Conservation (phyloP, 2,888 invertebrate genomes). For the Agrypnus murinus region DNA sequence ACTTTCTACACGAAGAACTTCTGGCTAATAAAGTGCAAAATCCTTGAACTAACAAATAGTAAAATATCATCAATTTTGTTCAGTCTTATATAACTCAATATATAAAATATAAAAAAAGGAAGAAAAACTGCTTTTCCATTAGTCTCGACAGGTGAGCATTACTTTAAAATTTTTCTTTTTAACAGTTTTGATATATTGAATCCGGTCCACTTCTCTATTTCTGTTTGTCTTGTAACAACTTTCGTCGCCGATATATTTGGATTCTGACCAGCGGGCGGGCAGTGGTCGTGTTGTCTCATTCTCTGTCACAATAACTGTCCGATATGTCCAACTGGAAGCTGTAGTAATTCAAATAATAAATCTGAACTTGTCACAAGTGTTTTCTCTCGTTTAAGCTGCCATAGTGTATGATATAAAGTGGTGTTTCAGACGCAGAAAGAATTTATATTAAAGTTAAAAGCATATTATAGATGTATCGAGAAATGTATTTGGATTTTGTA, state of each 20-base stretch:
- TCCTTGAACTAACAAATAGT: no score
- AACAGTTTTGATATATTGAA: no score
- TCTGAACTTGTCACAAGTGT: constrained; percentile 42
- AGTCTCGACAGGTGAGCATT: no score
- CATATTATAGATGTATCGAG: constrained; percentile 40
- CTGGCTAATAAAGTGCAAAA: no score
- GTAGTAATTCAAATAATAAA: constrained; percentile 47
- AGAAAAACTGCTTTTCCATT: no score
- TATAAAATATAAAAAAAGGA: no score
- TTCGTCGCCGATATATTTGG: constrained; percentile 29
- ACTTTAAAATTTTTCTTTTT: no score
- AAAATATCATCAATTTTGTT: no score
- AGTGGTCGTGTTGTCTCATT: constrained; percentile 34
- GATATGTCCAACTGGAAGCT: constrained; percentile 35
- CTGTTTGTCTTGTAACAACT: constrained; percentile 9
- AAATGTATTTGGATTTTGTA: constrained; percentile 38
- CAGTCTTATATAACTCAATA: no score
- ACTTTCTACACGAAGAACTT: no score
- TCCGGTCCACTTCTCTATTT: background rate
- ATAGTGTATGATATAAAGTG: constrained; percentile 44
- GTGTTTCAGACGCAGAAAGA: constrained; percentile 40
- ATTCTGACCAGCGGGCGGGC: constrained; percentile 28
- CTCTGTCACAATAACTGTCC: constrained; percentile 44
- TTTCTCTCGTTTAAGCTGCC: constrained; percentile 45
- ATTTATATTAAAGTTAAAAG: constrained; percentile 46